These are phyloP conservation scores for Leptinotarsa tumamoca DNA, from an alignment of 2,888 invertebrate species.

Conservation along the genomic window DNA sequence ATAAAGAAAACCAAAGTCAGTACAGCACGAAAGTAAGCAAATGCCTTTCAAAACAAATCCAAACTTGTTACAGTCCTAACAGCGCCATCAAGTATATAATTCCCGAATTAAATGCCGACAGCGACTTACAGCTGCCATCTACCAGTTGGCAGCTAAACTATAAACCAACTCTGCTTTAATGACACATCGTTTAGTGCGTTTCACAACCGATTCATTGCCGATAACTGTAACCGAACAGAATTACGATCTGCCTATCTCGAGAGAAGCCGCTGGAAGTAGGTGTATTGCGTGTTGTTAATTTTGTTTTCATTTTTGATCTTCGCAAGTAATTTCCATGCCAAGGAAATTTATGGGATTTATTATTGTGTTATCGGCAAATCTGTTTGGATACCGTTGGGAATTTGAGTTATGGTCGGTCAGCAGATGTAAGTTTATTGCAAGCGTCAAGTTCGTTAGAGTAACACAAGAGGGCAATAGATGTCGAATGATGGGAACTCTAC, in stretches of 20 bases:
- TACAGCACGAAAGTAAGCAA: background rate
- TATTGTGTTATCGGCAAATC: constrained; percentile 17
- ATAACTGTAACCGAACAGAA: constrained; percentile 41
- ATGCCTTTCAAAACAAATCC: background rate
- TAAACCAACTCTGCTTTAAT: constrained; percentile 53
- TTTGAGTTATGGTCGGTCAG: constrained; percentile 32
- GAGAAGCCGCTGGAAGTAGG: background rate
- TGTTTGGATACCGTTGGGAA: constrained; percentile 5
- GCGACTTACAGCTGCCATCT: constrained; percentile 58
- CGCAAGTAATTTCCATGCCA: background rate
- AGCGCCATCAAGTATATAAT: constrained; percentile 39
- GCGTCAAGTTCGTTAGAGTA: constrained; percentile 22
- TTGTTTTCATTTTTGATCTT: constrained; percentile 20
- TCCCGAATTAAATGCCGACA: constrained; percentile 31
- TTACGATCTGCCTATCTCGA: constrained; percentile 16
- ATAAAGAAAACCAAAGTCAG: too few relatives aligned
- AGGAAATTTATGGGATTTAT: constrained; percentile 14
- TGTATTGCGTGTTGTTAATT: constrained; percentile 16
- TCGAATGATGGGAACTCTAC: background rate
- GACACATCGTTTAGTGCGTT: constrained; percentile 48
- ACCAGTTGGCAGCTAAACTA: constrained; percentile 62
- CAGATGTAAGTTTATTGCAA: background rate
- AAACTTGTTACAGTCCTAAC: constrained; percentile 10
- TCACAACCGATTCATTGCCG: constrained; percentile 52
- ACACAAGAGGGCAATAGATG: constrained; percentile 43